Conservation (phyloP, 2,113 vertebrate genomes). For the Oncorhynchus nerka region DNA sequence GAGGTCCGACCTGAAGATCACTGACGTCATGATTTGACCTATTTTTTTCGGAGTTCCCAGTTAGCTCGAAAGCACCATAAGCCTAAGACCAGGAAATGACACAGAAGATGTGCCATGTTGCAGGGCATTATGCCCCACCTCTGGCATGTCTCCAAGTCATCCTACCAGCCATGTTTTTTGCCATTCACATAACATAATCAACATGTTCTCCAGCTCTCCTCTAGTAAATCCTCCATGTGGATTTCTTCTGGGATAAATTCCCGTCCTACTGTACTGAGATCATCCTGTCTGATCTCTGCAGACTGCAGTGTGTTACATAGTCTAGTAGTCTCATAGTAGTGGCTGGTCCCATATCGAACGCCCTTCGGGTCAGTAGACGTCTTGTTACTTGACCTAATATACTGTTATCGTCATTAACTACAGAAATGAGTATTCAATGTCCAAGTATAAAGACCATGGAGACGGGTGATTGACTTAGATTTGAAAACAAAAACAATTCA, state of each 20-base stretch:
- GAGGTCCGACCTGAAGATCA: no score
- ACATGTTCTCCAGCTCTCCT: neutral
- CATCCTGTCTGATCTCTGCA: neutral
- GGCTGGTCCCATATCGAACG: neutral
- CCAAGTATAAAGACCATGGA: no score
- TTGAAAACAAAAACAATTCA: neutral
- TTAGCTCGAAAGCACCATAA: no score
- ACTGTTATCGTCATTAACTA: neutral
- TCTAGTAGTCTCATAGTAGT: neutral
- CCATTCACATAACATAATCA: neutral
- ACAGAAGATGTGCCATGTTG: constrained; percentile 15
- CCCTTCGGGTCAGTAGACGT: neutral
- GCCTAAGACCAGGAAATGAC: constrained; percentile 1
- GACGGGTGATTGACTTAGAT: neutral
- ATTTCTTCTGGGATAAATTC: neutral
- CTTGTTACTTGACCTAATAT: neutral
- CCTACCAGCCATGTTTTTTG: constrained; percentile 3
- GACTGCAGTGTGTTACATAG: neutral
- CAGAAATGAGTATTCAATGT: neutral
- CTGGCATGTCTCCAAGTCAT: constrained; percentile 8
- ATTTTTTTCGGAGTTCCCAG: no score
- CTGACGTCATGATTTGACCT: no score
- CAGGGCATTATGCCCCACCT: neutral
- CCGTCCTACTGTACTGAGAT: neutral
- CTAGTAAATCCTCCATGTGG: neutral